Base-by-base conservation (phyloP, 2,888 invertebrate species). In the Trissolcus japonicus region DNA sequence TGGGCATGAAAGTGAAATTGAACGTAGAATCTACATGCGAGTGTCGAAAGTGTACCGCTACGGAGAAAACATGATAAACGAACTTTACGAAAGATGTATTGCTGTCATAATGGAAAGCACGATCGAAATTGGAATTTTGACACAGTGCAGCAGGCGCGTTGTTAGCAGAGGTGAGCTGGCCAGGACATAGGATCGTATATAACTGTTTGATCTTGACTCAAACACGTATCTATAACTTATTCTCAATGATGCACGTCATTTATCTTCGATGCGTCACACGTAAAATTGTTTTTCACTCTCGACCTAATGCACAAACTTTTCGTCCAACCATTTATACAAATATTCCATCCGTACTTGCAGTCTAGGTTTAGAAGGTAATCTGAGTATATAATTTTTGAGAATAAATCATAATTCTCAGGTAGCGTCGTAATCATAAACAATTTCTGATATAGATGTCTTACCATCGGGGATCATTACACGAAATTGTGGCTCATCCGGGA, bases 101-200 rank as follows among this genome's bases (percentile, higher is more conserved):
- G 80, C 82, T 79, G 80, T 83, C 82, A 81, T 68, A 81, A 84
- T 84, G 81, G 83, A 82, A 84, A 82, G 83, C 81, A 82, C 80
- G 76, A 82, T 82, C 83, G 86, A 86, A 86, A 86, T 86, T 86
- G 86, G 86, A 86, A 86, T 85, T 86, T 86, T 86, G 86, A 86
- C 85, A 82, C 81, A 82, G 78, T 72, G 80, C 81, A 76, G 73
- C 71, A 62, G 61, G 61, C 63, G 60, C 51, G 62, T 51, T 35
- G 61, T 57, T 59, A 51, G 56, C 69, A 48, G 72, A 68, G 60
- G 60, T 67, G 71, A 76, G 61, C 72, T 66, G 62, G 68, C 51
- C 66, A 13, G 56, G 48, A 59, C 75, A 73, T 74, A 80, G 80
- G 82, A 81, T 65, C 82, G 81, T 83, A 82, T 75, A 67, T 78